These are phyloP conservation scores for Ellobium chinense DNA, from an alignment of 2,888 invertebrate species.

Conservation along the genomic window DNA sequence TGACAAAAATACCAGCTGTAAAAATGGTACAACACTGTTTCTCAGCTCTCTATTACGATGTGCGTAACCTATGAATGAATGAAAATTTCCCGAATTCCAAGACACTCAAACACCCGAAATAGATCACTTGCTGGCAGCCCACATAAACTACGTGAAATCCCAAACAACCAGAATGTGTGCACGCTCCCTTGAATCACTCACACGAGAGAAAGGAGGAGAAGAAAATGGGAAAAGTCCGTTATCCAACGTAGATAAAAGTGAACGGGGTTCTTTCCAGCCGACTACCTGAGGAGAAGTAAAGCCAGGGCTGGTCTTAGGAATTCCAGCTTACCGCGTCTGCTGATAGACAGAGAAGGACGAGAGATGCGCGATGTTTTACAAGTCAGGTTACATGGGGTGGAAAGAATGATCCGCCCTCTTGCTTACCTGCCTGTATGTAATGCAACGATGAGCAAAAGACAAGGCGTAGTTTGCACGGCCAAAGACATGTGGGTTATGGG, in stretches of 20 bases:
- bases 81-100: not conserved
- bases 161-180: not conserved
- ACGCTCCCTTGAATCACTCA: not conserved
- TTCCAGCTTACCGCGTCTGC: not conserved
- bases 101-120: no score
- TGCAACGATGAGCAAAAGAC: no score
- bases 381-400: not conserved
- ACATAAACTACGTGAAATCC: not conserved
- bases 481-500: no score
- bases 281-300: not conserved
- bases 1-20: not conserved
- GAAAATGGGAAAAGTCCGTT: no score
- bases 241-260: not conserved
- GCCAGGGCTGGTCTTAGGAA: not conserved
- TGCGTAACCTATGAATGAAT: not conserved
- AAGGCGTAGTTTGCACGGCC: no score
- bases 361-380: slow-evolving; percentile 3
- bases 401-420: not conserved
- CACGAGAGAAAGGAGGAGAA: not conserved
- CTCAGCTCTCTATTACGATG: no score
- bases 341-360: not conserved
- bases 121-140: no score
- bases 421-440: no score
- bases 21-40: not conserved
- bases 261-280: not conserved